A percentile compares a stretch with the other conserved stretches of the same genome.
Conservation (phyloP, 2,797 vertebrate species). For the Liparis tanakae region DNA sequence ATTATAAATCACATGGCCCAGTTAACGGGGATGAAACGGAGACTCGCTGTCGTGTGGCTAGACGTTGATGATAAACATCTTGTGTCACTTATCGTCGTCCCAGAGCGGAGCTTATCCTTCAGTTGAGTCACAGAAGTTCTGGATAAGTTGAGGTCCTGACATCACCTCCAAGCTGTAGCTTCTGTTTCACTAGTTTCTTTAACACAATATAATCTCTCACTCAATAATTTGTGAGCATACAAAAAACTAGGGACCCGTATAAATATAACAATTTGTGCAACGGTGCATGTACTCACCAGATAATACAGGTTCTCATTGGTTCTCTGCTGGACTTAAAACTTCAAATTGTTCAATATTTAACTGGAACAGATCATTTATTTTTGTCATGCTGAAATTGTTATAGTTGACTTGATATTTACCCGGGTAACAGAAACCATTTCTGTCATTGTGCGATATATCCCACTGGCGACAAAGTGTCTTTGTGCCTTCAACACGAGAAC, state of each 20-base stretch:
- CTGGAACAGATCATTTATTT: slow-evolving; percentile 10
- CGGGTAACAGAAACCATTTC: slow-evolving; percentile 20
- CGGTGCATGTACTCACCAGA: neutral
- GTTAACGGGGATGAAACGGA: slow-evolving; percentile 39
- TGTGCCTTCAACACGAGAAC: slow-evolving; percentile 24
- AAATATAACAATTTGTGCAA: neutral
- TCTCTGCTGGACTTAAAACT: neutral
- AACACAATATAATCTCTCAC: neutral
- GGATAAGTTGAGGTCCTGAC: slow-evolving; percentile 19
- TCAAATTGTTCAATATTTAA: slow-evolving; percentile 3
- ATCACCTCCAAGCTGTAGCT: neutral
- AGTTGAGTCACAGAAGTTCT: slow-evolving; percentile 12
- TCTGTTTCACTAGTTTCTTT: neutral
- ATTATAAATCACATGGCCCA: slow-evolving; percentile 42
- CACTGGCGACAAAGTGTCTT: slow-evolving; percentile 25
- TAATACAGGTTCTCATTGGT: neutral
- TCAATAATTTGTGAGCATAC: neutral
- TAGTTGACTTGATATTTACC: slow-evolving; percentile 7
- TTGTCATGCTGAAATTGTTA: neutral
- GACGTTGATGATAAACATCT: slow-evolving; percentile 45
- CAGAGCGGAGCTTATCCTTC: slow-evolving; percentile 21
- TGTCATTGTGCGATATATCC: slow-evolving; percentile 22
- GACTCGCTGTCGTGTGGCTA: slow-evolving; percentile 30
- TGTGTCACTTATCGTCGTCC: slow-evolving; percentile 40
- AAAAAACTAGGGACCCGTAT: neutral